Conservation (phyloP, 2,113 vertebrate species). For the Azemiops feae region DNA sequence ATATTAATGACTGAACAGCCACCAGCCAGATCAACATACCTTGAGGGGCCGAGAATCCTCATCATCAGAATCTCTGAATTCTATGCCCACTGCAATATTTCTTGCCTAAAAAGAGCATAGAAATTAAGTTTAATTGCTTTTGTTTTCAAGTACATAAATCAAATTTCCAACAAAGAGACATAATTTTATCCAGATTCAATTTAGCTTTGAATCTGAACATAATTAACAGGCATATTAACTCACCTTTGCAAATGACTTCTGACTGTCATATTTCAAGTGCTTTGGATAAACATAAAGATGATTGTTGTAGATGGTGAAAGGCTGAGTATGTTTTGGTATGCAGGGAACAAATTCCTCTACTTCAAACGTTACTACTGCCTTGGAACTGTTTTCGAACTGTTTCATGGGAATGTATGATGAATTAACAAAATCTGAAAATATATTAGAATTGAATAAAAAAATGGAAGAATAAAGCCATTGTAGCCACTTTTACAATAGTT, state of each 20-base stretch:
- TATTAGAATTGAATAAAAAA: constrained; percentile 48
- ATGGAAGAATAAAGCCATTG: constrained; percentile 40
- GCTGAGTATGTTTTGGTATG: constrained; percentile 91
- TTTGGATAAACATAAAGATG: constrained; percentile 97
- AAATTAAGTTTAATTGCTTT: neutral
- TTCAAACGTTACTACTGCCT: constrained; percentile 82
- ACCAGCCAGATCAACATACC: constrained; percentile 68
- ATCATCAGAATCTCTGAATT: constrained; percentile 96
- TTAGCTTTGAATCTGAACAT: constrained; percentile 1
- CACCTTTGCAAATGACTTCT: constrained; percentile 96
- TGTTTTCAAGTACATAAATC: neutral
- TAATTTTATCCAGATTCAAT: neutral
- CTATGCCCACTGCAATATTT: constrained; percentile 94
- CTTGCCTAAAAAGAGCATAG: constrained; percentile 78
- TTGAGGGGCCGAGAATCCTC: constrained; percentile 90
- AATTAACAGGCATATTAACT: constrained; percentile 21
- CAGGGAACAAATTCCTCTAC: constrained; percentile 96
- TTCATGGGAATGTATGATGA: constrained; percentile 96
- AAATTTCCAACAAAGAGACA: neutral
- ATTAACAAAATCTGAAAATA: constrained; percentile 90
- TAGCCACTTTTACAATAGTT: constrained; percentile 15
- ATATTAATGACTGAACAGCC: neutral
- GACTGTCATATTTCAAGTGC: constrained; percentile 93
- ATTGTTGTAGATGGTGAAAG: constrained; percentile 96
- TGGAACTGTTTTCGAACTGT: constrained; percentile 83